phyloP scores from a whole-genome alignment of 2,797 vertebrate genomes.

The Malurus leucopterus region DNA sequence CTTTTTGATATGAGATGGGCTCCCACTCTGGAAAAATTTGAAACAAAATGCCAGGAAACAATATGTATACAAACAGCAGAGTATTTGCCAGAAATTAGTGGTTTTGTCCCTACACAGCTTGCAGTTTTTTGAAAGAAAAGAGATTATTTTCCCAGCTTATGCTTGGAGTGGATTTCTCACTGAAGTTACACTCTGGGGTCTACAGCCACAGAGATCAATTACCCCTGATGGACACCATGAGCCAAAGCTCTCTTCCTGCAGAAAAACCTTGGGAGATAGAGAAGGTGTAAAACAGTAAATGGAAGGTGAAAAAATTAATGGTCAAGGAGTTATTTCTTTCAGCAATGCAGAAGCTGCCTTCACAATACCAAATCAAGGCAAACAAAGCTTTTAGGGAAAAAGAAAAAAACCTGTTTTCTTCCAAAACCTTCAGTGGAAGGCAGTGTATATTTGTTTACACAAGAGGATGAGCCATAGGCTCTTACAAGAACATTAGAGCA shows the following conservation, averaged over 20 bases:
- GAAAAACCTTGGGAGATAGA: not conserved
- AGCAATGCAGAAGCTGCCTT: not conserved
- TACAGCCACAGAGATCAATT: not conserved
- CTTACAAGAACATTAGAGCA: not conserved
- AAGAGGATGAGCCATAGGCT: not conserved
- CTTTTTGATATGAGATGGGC: not conserved
- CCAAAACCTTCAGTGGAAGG: not conserved
- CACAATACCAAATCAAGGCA: not conserved
- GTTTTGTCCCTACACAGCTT: not conserved
- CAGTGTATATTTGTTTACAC: not conserved
- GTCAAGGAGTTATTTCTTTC: not conserved
- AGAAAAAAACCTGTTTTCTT: not conserved
- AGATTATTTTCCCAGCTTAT: conserved; percentile 12
- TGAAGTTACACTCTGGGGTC: not conserved
- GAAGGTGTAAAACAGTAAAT: not conserved
- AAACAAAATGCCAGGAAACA: not conserved
- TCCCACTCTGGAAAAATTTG: not conserved
- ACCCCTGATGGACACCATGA: not conserved
- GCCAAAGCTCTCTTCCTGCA: not conserved
- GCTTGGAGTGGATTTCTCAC: not conserved
- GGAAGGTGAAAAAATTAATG: not conserved
- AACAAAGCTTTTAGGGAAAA: not conserved
- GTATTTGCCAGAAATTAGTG: not conserved
- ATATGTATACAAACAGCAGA: not conserved
- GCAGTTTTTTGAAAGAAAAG: not conserved